These are phyloP conservation scores for Tricholaema leucomelas DNA, from an alignment of 2,113 vertebrate species.

Conservation along the genomic window DNA sequence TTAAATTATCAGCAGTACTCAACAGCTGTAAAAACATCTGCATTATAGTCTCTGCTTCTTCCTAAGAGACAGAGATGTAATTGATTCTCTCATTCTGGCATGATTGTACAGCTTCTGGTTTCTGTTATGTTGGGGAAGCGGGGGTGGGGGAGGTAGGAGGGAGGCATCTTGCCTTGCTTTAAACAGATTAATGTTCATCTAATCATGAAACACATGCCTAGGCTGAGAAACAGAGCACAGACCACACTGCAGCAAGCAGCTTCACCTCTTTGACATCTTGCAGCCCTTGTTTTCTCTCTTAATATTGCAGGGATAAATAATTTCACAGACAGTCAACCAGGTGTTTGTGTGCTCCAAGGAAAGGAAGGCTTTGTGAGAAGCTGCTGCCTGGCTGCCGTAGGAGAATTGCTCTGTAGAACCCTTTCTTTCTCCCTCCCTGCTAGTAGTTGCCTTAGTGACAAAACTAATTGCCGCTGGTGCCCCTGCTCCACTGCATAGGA, in stretches of 20 bases:
- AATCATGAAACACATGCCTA: neutral
- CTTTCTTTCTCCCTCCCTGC: neutral
- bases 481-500: neutral
- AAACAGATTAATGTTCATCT: neutral
- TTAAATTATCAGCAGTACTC: constrained; percentile 19
- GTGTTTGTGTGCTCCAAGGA: neutral
- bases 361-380: neutral
- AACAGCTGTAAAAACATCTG: constrained; percentile 69
- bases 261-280: neutral
- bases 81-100: constrained; percentile 33
- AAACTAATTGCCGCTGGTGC: neutral
- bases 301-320: neutral
- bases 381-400: neutral
- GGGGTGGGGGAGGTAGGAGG: neutral
- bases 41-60: constrained; percentile 23
- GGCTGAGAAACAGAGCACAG: neutral
- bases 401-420: neutral
- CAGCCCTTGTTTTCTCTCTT: neutral
- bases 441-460: constrained; percentile 64
- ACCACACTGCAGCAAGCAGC: neutral
- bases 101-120: constrained; percentile 41
- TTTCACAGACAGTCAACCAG: neutral
- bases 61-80: constrained; percentile 34
- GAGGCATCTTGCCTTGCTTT: constrained; percentile 16
- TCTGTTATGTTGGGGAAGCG: constrained; percentile 23